Percentiles rank a stretch among this genome's conserved stretches.
These are phyloP conservation scores for Actinia tenebrosa DNA, from an alignment of 64 coral and sea anemone species.

Conservation along the genomic window DNA sequence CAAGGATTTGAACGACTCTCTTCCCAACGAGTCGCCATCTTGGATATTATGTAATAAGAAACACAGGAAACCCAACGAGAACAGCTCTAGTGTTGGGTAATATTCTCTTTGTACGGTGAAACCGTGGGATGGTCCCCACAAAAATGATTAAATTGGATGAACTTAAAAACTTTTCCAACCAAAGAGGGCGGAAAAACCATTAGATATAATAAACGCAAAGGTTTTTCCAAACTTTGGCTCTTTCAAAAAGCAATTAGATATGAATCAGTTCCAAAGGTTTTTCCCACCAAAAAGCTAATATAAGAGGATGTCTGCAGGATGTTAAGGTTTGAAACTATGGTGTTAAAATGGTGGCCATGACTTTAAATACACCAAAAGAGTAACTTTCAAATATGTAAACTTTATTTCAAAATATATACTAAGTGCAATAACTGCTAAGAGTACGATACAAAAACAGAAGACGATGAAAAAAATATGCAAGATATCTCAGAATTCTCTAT, in stretches of 20 bases:
- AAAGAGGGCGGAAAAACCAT: too few relatives aligned
- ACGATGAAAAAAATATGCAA: neutral
- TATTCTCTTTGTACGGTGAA: too few relatives aligned
- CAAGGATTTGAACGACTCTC: conserved; percentile 70
- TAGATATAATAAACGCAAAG: too few relatives aligned
- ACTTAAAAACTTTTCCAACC: too few relatives aligned
- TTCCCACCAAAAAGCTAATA: neutral
- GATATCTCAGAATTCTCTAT: neutral
- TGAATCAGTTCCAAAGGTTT: too few relatives aligned
- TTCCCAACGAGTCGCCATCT: conserved; percentile 21
- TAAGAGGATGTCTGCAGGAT: neutral
- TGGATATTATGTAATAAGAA: neutral
- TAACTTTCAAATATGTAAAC: neutral
- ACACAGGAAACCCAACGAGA: conserved; percentile 11
- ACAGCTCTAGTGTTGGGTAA: neutral
- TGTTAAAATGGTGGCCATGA: too few relatives aligned
- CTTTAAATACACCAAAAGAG: too few relatives aligned
- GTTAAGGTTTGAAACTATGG: too few relatives aligned
- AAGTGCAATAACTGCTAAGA: neutral
- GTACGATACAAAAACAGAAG: neutral
- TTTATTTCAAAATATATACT: conserved; percentile 5
- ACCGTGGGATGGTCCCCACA: too few relatives aligned
- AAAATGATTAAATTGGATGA: too few relatives aligned
- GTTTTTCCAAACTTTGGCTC: too few relatives aligned
- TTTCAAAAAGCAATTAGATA: too few relatives aligned